A percentile compares a stretch with the other conserved stretches of the same genome.
These are phyloP conservation scores for Ameiurus melas DNA, from an alignment of 2,113 vertebrate genomes.

Conservation along the genomic window DNA sequence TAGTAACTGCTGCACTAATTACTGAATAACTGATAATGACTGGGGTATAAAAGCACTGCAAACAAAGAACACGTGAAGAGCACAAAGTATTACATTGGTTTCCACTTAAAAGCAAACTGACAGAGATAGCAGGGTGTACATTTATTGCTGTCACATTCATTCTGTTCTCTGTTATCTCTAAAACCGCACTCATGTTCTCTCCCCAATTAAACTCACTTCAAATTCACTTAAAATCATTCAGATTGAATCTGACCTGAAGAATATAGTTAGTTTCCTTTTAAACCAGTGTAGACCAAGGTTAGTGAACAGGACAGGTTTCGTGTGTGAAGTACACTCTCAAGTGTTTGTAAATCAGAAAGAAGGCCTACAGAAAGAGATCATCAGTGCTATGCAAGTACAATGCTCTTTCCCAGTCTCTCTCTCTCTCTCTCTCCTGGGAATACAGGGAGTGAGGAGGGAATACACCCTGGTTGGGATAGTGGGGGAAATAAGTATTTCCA, in stretches of 20 bases:
- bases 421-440: not conserved
- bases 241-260: constrained; percentile 53
- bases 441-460: not conserved
- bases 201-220: constrained; percentile 11
- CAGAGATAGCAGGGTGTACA: not conserved
- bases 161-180: not conserved
- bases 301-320: not conserved
- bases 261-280: constrained; percentile 43
- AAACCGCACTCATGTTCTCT: not conserved
- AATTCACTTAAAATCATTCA: constrained; percentile 15
- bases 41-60: not conserved
- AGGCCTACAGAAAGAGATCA: not conserved
- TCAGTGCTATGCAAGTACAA: not conserved
- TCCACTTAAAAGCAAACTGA: not conserved
- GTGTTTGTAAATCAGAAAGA: not conserved
- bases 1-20: not conserved
- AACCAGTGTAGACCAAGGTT: constrained; percentile 12
- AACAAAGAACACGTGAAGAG: not conserved
- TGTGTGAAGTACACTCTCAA: constrained; percentile 1
- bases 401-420: not conserved
- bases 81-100: not conserved
- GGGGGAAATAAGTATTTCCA: too few species aligned
- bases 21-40: not conserved
- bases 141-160: not conserved
- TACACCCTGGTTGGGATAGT: not conserved